These are phyloP conservation scores for Darevskia mixta DNA, from an alignment of 2,797 vertebrate genomes.

Conservation along the genomic window DNA sequence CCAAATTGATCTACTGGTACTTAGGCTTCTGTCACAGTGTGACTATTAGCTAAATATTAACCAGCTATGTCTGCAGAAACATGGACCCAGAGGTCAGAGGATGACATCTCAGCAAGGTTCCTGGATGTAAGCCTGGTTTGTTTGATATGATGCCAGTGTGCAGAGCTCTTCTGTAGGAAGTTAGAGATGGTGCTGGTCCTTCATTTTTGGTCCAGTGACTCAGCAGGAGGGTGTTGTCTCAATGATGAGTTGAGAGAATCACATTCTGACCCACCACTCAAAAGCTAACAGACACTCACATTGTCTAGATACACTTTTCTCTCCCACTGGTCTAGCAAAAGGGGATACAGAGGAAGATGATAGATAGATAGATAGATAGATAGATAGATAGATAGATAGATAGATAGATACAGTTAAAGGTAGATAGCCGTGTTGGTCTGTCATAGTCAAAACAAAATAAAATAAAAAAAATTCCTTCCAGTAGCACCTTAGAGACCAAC, in stretches of 20 bases:
- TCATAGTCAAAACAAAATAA: no score
- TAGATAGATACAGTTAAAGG: no score
- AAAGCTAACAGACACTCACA: background rate
- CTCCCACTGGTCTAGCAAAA: background rate
- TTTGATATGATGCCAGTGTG: background rate
- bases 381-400: no score
- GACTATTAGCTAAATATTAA: slow-evolving; percentile 28
- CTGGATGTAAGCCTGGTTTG: slow-evolving; percentile 13
- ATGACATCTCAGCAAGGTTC: background rate
- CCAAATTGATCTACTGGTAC: background rate
- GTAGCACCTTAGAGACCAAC: no score
- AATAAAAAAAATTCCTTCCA: no score
- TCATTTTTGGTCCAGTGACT: background rate
- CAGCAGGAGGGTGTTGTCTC: background rate
- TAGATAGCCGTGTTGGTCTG: no score
- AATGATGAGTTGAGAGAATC: background rate
- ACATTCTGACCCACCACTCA: background rate
- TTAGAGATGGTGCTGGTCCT: background rate
- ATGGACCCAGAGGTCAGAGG: slow-evolving; percentile 9
- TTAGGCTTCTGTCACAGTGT: background rate
- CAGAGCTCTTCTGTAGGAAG: background rate
- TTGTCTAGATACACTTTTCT: background rate
- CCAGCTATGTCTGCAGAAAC: accelerated
- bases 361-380: no score
- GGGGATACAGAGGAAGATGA: background rate